Percentiles rank a stretch among this genome's conserved stretches.
These are phyloP conservation scores for Melipona quadrifasciata DNA, from an alignment of 1,140 invertebrate genomes.

Conservation along the genomic window DNA sequence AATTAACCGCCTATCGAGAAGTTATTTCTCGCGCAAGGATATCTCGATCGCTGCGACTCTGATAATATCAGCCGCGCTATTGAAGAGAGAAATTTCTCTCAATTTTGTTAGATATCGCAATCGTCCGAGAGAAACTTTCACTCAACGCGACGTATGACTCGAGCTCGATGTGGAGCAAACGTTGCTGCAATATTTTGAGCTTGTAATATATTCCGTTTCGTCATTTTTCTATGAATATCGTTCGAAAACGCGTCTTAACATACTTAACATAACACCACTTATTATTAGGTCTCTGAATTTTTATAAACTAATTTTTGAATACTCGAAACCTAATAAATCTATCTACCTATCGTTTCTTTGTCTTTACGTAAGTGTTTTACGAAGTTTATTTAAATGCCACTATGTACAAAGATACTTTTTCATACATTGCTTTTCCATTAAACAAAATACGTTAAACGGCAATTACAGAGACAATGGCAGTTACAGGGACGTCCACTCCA, in stretches of 20 bases:
- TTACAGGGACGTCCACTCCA: background rate
- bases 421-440: background rate
- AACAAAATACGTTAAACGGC: background rate
- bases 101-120: background rate
- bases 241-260: no score
- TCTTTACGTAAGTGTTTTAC: background rate
- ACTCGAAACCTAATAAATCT: background rate
- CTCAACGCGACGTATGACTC: background rate
- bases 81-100: background rate
- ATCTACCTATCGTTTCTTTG: background rate
- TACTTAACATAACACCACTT: no score
- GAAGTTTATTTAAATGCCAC: no score
- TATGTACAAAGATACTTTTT: background rate
- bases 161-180: no score
- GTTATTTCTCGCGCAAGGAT: background rate
- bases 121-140: background rate
- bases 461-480: background rate
- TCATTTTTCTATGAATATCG: no score
- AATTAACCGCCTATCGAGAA: slow-evolving; percentile 18
- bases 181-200: no score
- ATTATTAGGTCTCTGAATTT: no score
- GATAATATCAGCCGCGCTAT: no score
- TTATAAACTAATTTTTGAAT: no score
- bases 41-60: background rate
- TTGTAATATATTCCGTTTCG: no score